phyloP scores from a whole-genome alignment of 2,888 invertebrate genomes.

The Drosophila dives region DNA sequence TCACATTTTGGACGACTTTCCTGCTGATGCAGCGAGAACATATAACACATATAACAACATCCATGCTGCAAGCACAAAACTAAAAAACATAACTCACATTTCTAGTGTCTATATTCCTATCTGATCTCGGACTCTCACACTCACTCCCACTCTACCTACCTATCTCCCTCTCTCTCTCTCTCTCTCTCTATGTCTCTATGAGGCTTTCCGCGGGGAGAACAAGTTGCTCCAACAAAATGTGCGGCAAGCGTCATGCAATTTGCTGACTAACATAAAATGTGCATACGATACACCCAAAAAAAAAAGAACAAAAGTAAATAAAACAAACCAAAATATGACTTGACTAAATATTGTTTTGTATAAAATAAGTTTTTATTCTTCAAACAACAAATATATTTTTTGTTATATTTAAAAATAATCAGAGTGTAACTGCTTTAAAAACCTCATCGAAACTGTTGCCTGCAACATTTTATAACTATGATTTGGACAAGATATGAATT shows the following conservation, averaged over 20 bases:
- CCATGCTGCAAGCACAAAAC: neutral
- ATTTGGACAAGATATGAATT: neutral
- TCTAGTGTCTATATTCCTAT: conserved; percentile 5
- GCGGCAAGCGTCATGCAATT: conserved; percentile 65
- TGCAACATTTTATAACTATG: neutral
- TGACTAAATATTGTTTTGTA: neutral
- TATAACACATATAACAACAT: neutral
- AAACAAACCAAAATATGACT: neutral
- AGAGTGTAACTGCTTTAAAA: neutral
- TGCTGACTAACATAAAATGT: conserved; percentile 62
- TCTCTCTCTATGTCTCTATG: neutral
- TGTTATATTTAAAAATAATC: neutral
- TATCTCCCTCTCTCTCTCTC: neutral
- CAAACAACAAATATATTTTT: neutral
- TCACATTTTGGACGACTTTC: neutral
- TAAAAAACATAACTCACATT: conserved; percentile 38
- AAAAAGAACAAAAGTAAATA: neutral
- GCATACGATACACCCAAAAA: conserved; percentile 40
- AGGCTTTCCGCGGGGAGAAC: neutral
- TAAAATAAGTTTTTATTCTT: neutral
- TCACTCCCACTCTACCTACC: neutral
- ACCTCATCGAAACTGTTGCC: neutral
- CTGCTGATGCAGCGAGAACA: conserved; percentile 24
- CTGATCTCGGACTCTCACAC: conserved; percentile 1
- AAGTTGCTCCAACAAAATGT: conserved; percentile 51